phyloP scores from a whole-genome alignment of 2,797 vertebrate genomes.

The Lagorchestes hirsutus region DNA sequence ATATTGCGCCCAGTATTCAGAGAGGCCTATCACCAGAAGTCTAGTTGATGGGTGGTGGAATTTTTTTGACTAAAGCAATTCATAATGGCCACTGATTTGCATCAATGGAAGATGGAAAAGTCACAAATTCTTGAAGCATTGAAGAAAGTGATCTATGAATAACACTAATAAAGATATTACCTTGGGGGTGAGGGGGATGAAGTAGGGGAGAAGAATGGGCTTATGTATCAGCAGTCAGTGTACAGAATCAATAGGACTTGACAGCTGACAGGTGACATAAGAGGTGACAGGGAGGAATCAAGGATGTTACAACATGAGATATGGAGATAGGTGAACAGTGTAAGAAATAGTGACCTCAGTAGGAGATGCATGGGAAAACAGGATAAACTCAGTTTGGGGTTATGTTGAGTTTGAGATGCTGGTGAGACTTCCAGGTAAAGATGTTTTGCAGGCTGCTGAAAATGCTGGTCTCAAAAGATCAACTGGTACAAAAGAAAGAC shows the following conservation, averaged over 20 bases:
- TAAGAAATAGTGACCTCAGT: background rate
- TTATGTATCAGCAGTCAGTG: background rate
- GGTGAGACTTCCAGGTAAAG: background rate
- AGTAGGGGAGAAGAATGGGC: background rate
- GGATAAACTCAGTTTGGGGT: background rate
- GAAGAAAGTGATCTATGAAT: background rate
- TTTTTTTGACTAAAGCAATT: background rate
- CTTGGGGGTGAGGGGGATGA: background rate
- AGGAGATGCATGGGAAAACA: background rate
- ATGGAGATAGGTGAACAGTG: background rate
- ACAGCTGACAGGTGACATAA: background rate
- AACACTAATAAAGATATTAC: background rate
- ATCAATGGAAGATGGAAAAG: background rate
- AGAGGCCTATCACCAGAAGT: background rate
- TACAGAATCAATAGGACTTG: background rate
- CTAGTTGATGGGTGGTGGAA: background rate
- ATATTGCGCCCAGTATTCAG: background rate
- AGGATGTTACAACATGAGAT: background rate
- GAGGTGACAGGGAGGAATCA: background rate
- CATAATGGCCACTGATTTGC: background rate
- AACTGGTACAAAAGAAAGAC: background rate
- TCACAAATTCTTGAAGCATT: background rate
- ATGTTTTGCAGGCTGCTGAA: background rate
- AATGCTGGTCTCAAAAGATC: background rate
- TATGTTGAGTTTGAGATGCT: background rate